Evolutionary conservation across 2,888 invertebrate genomes (phyloP).

Genomic region (Leptothorax acervorum): DNA sequence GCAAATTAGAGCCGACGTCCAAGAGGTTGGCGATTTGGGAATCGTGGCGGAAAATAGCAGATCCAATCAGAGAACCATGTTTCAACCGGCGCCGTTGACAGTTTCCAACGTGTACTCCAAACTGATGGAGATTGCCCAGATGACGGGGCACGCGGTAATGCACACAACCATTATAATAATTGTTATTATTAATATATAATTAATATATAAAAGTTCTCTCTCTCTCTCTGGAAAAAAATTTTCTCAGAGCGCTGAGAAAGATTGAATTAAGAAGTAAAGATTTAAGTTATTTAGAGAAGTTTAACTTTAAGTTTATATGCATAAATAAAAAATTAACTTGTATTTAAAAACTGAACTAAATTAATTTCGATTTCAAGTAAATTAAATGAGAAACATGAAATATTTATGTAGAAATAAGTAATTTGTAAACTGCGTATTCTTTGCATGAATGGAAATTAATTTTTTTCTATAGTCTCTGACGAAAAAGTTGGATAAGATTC

Average conservation of each 20-base stretch:
- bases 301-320: background rate
- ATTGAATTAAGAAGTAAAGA: background rate
- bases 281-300: background rate
- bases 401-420: background rate
- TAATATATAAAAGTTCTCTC: background rate
- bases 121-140: constrained; percentile 94
- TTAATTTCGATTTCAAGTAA: background rate
- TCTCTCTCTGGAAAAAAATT: background rate
- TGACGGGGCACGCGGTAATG: constrained; percentile 92
- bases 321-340: background rate
- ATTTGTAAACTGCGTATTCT: background rate
- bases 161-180: background rate
- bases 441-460: background rate
- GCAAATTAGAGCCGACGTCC: constrained; percentile 92
- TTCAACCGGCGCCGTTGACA: constrained; percentile 92
- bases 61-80: constrained; percentile 95
- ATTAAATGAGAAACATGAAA: background rate
- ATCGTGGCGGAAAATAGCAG: constrained; percentile 94
- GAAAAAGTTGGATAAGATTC: constrained; percentile 97
- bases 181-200: constrained; percentile 35
- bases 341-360: constrained; percentile 17
- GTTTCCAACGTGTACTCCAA: constrained; percentile 92
- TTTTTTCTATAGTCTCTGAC: constrained; percentile 88
- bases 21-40: constrained; percentile 95
- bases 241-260: background rate